Evolutionary conservation across 2,888 invertebrate species (phyloP).

Genomic region (Rhimphoctona megacephalus): DNA sequence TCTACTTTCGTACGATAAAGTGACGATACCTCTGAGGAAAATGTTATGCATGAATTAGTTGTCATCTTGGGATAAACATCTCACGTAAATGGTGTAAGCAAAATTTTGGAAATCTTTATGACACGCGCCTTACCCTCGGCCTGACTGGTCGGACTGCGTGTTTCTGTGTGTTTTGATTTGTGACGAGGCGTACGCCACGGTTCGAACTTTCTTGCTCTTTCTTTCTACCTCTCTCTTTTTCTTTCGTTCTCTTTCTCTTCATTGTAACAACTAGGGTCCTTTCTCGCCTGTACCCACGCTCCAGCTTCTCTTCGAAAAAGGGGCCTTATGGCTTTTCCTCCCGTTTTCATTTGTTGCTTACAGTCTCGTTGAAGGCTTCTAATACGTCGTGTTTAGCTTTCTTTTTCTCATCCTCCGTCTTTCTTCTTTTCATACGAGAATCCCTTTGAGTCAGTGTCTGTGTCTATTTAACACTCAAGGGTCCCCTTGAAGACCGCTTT

Average conservation of each 20-base stretch:
- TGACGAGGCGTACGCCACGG: conserved; percentile 78
- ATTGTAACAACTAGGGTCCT: conserved; percentile 5
- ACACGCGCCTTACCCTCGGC: conserved; percentile 62
- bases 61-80: conserved; percentile 11
- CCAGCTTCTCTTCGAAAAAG: conserved; percentile 32
- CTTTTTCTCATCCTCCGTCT: conserved; percentile 29
- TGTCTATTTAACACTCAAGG: conserved; percentile 42
- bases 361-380: conserved; percentile 49
- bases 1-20: background rate
- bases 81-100: conserved; percentile 30
- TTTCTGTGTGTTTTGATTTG: conserved; percentile 72
- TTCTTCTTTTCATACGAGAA: background rate
- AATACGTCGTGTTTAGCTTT: conserved; percentile 41
- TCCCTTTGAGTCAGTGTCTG: background rate
- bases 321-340: conserved; percentile 46
- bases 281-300: conserved; percentile 22
- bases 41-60: conserved; percentile 17
- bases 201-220: conserved; percentile 34
- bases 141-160: conserved; percentile 48
- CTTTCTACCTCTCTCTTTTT: conserved; percentile 35
- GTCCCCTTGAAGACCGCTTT: conserved; percentile 50
- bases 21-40: background rate
- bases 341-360: conserved; percentile 40
- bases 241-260: conserved; percentile 17
- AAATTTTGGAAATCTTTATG: conserved; percentile 71